A percentile compares a stretch with the other conserved stretches of the same genome.
Conservation (phyloP, 2,888 invertebrate genomes). For the Drosophila picticornis region DNA sequence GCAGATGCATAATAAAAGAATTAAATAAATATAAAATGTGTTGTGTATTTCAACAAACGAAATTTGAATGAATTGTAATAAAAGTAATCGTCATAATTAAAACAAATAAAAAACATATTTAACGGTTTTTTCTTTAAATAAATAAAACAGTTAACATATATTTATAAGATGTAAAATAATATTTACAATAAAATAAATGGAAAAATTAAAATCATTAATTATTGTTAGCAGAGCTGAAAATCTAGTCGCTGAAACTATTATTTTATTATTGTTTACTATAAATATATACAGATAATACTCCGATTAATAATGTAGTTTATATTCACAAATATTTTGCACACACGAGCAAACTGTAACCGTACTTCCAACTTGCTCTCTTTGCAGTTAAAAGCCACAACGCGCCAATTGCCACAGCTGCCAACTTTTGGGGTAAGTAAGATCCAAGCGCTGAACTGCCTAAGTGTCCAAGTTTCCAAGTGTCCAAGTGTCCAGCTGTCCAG, state of each 20-base stretch:
- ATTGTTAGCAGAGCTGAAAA: neutral
- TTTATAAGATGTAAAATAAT: too few species aligned
- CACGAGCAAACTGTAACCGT: conserved; percentile 12
- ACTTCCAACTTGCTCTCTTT: conserved; percentile 27
- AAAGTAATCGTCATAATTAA: neutral
- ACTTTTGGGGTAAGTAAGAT: conserved; percentile 53
- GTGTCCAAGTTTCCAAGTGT: conserved; percentile 2
- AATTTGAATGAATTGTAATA: neutral
- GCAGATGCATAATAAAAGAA: neutral
- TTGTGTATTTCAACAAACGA: neutral
- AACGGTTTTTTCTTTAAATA: neutral
- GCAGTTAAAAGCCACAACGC: conserved; percentile 31
- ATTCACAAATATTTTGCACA: neutral
- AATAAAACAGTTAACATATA: neutral
- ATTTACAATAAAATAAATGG: neutral
- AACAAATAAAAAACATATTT: neutral
- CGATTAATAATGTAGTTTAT: neutral
- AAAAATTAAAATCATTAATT: neutral
- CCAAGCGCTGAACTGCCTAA: conserved; percentile 8
- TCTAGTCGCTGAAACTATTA: neutral
- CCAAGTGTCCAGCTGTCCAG: conserved; percentile 5
- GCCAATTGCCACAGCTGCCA: conserved; percentile 33
- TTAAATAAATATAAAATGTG: neutral
- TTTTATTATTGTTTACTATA: too few species aligned
- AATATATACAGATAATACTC: neutral